Evolutionary conservation across 2,797 vertebrate genomes (phyloP), one percentile per base, ranked within the genome.

Genomic region (Dermochelys coriacea): DNA sequence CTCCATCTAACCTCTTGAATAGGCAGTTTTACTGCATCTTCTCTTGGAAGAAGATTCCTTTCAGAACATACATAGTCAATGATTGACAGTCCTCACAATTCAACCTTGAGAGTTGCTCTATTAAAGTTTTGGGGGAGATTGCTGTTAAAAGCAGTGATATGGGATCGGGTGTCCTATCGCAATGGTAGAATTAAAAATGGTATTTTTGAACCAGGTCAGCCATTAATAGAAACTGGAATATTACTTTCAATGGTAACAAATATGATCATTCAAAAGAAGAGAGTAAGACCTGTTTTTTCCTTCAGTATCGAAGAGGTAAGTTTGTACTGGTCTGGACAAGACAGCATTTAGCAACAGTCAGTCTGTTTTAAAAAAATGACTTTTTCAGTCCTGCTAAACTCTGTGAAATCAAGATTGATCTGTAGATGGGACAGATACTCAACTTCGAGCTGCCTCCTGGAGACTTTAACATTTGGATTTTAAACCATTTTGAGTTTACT

Each of bases 381-480:
- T 82, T 12, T 37, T 50, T 47, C 71, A 25, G 9, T 84, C 77
- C 86, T 91, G 82, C 75, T 85, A 49, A 82, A 93, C 71, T 78
- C 51, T 47, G 34, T 86, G 10, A 71, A 91, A 96, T 23, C 71
- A 34, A 54, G 45, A 78, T 34, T 87, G 81, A 74, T 37, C 29
- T 86, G 75, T 82, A 21, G 61, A 87, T 86, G 68, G 57, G 75
- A 91, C 52, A 84, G 52, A 27, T 86, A 49, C 77, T 12, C 41
- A 84, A 18, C 55, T 87, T 87, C 29, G 15, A 85, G 75, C 52
- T 94, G 78, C 54, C 57, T 93, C 6, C 3, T 49, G 86, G 64
- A 94, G 89, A 85, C 4, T 80, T 93, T 61, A 87, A 61, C 18
- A 1, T 91, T 47, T 91, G 86, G 45, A 80, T 96, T 93, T 85